Evolutionary conservation across 2,888 invertebrate genomes (phyloP).

Genomic region (Protodeltote pygarga): DNA sequence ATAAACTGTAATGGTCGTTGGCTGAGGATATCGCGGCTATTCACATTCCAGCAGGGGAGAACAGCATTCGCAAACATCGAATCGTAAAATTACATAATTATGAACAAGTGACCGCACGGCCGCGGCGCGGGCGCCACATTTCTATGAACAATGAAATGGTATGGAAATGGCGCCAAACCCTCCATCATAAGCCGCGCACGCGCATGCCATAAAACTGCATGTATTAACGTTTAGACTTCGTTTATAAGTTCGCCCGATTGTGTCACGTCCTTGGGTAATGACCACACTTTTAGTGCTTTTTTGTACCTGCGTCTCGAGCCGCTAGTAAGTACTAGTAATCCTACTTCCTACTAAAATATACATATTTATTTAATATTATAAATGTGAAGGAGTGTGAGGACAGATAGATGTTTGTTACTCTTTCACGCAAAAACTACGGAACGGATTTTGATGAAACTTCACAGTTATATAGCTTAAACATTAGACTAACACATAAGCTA

Average conservation of each 20-base stretch:
- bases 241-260: constrained; percentile 61
- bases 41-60: constrained; percentile 71
- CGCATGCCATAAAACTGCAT: constrained; percentile 67
- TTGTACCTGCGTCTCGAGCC: constrained; percentile 4
- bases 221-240: constrained; percentile 57
- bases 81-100: constrained; percentile 81
- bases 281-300: constrained; percentile 39
- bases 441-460: too few relatives aligned
- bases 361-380: constrained; percentile 11
- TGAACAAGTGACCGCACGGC: constrained; percentile 74
- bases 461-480: too few relatives aligned
- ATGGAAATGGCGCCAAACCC: constrained; percentile 79
- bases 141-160: constrained; percentile 83
- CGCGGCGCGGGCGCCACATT: constrained; percentile 82
- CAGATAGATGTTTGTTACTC: too few relatives aligned
- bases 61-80: constrained; percentile 68
- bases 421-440: too few relatives aligned
- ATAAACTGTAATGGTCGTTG: too few relatives aligned
- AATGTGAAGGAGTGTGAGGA: constrained; percentile 23
- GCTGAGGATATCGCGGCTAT: constrained; percentile 62
- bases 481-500: too few relatives aligned
- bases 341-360: too few relatives aligned
- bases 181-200: constrained; percentile 76
- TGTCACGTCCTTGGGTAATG: constrained; percentile 67
- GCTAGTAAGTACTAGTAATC: background rate